Percentiles rank a stretch among this genome's conserved stretches.
Conservation (phyloP, 23 tunicate species). For the Aplidium turbinatum region DNA sequence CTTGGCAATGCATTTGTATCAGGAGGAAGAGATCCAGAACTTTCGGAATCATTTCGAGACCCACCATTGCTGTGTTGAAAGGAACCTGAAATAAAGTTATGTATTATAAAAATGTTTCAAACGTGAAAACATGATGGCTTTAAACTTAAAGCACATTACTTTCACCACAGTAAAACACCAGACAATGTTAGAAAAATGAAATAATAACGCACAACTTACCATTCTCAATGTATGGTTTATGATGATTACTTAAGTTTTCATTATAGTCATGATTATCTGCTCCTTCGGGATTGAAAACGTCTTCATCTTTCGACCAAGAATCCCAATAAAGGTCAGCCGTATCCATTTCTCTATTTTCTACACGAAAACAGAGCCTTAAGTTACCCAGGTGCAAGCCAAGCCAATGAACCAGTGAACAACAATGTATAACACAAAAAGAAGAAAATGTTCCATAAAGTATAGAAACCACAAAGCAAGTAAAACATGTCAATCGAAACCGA, state of each 20-base stretch:
- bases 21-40: conserved; percentile 16
- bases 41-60: conserved; percentile 36
- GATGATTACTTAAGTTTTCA: conserved; percentile 13
- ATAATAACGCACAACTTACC: conserved; percentile 15
- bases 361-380: neutral
- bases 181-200: too few species aligned
- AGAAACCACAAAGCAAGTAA: too few species aligned
- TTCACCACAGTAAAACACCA: too few species aligned
- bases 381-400: too few species aligned
- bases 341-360: conserved; percentile 8
- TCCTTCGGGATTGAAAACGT: conserved; percentile 10
- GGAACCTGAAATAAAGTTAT: conserved; percentile 8
- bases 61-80: conserved; percentile 22
- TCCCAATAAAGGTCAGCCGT: conserved; percentile 64
- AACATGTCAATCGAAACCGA: too few species aligned
- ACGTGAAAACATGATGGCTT: too few species aligned
- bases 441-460: too few species aligned
- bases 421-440: too few species aligned
- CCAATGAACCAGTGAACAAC: too few species aligned
- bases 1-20: conserved; percentile 1
- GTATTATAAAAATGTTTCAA: too few species aligned
- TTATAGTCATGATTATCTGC: neutral
- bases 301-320: conserved; percentile 63
- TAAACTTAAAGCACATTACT: too few species aligned
- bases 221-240: conserved; percentile 28